Conservation (phyloP, 2,113 vertebrate genomes). For the Nycticorax nycticorax region DNA sequence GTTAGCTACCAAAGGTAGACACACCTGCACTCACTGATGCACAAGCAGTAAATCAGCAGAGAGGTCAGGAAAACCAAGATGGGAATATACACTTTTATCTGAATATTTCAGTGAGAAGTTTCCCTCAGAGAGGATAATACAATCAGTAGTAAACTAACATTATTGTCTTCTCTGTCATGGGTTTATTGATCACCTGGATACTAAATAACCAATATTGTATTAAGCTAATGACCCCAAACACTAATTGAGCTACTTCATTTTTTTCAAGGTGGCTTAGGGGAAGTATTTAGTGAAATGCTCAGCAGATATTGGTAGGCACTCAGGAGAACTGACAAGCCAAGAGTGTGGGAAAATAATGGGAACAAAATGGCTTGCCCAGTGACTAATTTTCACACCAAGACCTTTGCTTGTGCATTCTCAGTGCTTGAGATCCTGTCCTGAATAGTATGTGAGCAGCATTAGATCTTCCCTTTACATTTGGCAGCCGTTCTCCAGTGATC, state of each 20-base stretch:
- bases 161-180: background rate
- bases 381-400: background rate
- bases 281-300: background rate
- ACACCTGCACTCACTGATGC: background rate
- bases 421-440: background rate
- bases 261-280: background rate
- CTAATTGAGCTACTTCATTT: background rate
- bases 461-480: background rate
- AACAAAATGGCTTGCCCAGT: background rate
- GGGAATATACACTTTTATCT: background rate
- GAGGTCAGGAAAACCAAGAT: background rate
- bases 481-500: rapidly evolving
- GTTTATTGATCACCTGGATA: background rate
- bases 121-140: background rate
- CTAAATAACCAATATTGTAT: background rate
- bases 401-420: background rate
- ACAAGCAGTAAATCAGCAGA: background rate
- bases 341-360: background rate
- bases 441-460: background rate
- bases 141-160: background rate
- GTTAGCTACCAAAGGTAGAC: background rate
- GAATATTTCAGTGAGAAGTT: background rate
- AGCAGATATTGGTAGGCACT: background rate
- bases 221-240: background rate
- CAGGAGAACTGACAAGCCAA: background rate